A percentile compares a stretch with the other conserved stretches of the same genome.
Conservation (phyloP, 2,797 vertebrate species). For the Gadopsis bispinosus region DNA sequence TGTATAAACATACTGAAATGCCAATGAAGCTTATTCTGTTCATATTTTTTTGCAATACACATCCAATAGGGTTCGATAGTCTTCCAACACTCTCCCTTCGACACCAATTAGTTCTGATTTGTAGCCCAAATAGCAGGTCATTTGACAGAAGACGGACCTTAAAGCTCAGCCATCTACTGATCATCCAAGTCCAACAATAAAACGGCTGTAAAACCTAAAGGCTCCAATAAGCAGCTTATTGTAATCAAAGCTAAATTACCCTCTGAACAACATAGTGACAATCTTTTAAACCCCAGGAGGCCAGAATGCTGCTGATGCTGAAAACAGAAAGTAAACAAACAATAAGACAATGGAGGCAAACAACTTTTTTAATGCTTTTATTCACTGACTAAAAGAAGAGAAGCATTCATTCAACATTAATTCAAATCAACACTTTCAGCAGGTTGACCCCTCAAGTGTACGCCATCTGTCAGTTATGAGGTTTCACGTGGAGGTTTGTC, state of each 20-base stretch:
- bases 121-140: neutral
- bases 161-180: neutral
- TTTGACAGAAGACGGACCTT: neutral
- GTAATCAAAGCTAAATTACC: neutral
- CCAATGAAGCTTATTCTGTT: neutral
- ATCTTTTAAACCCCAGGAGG: neutral
- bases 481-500: constrained; percentile 60
- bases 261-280: neutral
- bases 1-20: too few relatives aligned
- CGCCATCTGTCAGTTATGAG: constrained; percentile 89
- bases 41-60: constrained; percentile 27
- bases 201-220: neutral
- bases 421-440: constrained; percentile 94
- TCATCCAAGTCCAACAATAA: neutral
- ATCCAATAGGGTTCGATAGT: constrained; percentile 19
- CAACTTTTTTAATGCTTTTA: constrained; percentile 89
- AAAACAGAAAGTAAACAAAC: neutral
- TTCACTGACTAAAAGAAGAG: constrained; percentile 99
- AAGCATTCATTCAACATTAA: constrained; percentile 99
- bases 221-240: neutral
- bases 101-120: neutral
- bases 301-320: neutral
- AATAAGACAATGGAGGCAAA: constrained; percentile 14
- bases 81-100: constrained; percentile 14
- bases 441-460: constrained; percentile 86